Percentiles rank a stretch among this genome's conserved stretches.
phyloP scores from a whole-genome alignment of 2,113 vertebrate species.

The Hypocryptadius cinnamomeus region DNA sequence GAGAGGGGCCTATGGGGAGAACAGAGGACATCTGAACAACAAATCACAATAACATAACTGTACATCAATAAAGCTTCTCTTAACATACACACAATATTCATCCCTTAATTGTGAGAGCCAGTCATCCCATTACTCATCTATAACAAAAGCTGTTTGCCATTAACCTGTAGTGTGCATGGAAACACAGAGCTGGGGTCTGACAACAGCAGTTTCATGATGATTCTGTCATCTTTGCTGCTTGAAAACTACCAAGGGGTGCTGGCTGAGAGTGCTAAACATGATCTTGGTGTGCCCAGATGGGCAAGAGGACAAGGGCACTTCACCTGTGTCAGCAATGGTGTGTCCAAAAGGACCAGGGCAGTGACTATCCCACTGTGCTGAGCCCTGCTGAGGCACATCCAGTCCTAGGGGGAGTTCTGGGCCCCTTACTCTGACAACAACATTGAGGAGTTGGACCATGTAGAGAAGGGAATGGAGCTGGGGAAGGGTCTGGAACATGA shows the following conservation, averaged over 20 bases:
- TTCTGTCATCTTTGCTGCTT: neutral
- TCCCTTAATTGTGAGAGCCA: neutral
- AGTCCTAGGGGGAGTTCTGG: neutral
- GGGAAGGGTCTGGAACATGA: neutral
- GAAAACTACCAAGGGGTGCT: neutral
- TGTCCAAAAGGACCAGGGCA: neutral
- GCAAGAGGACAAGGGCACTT: neutral
- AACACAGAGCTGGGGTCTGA: neutral
- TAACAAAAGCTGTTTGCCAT: neutral
- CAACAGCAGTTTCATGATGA: accelerated
- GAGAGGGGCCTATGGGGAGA: too few species aligned
- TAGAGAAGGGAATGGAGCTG: neutral
- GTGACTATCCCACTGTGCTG: neutral
- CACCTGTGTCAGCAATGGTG: neutral
- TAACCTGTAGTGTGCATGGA: neutral
- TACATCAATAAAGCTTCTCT: neutral
- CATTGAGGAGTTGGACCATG: neutral
- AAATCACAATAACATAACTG: neutral
- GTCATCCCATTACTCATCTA: neutral
- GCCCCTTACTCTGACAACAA: neutral
- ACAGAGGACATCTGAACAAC: too few species aligned
- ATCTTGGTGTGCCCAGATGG: neutral
- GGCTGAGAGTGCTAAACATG: neutral
- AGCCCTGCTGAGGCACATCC: neutral
- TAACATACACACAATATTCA: neutral